A percentile compares a stretch with the other conserved stretches of the same genome.
phyloP scores from a whole-genome alignment of 2,113 vertebrate genomes.

The Heterotilapia buettikoferi region DNA sequence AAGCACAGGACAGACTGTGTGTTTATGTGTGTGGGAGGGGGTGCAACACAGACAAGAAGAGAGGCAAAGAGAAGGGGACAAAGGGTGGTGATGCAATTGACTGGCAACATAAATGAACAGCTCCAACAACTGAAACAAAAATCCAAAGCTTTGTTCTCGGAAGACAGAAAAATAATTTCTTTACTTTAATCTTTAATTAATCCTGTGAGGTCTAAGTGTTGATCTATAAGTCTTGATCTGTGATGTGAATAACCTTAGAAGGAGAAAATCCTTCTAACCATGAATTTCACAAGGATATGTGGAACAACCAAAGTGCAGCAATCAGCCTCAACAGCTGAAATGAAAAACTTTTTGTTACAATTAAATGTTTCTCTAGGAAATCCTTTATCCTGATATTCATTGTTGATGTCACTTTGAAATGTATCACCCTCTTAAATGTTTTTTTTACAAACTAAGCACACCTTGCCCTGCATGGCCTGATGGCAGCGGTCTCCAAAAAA shows the following conservation, averaged over 20 bases:
- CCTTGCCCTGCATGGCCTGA: not conserved
- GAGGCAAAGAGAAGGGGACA: not conserved
- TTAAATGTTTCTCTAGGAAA: not conserved
- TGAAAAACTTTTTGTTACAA: not conserved
- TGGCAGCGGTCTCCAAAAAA: not conserved
- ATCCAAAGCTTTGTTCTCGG: not conserved
- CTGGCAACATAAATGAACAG: slow-evolving; percentile 10
- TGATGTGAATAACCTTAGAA: not conserved
- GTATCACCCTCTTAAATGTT: not conserved
- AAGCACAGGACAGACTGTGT: not conserved
- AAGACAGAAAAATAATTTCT: not conserved
- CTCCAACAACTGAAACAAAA: not conserved
- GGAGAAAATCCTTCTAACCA: not conserved
- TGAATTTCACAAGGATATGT: not conserved
- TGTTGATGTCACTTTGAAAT: not conserved
- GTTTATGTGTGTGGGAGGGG: not conserved
- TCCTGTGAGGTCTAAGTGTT: not conserved
- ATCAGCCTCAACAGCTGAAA: not conserved
- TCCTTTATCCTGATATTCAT: not conserved
- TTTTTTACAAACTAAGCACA: not conserved
- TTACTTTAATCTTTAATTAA: not conserved
- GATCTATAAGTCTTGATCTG: not conserved
- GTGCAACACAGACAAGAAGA: not conserved
- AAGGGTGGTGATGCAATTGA: slow-evolving; percentile 25
- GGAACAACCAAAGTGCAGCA: not conserved